Percentiles rank a stretch among this genome's conserved stretches.
phyloP scores from a whole-genome alignment of 2,888 invertebrate species.

The Lasioglossum malachurum region DNA sequence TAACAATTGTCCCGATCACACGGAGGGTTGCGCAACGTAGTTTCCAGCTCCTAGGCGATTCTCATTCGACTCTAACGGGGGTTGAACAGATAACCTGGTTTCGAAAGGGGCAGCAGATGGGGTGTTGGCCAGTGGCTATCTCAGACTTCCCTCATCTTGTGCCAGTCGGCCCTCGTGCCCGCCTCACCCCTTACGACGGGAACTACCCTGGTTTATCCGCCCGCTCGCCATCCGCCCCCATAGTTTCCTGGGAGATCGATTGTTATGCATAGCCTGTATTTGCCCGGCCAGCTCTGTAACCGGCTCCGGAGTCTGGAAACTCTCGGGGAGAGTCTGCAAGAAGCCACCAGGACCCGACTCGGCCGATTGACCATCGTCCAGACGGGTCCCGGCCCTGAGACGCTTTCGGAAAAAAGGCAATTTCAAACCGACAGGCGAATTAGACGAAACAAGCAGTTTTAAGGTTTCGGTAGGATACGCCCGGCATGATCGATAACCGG shows the following conservation, averaged over 20 bases:
- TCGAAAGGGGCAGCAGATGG: constrained; percentile 79
- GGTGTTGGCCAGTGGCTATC: constrained; percentile 83
- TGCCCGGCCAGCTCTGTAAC: constrained; percentile 81
- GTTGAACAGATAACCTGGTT: constrained; percentile 74
- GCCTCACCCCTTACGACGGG: constrained; percentile 65
- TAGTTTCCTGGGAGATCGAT: constrained; percentile 85
- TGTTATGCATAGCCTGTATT: constrained; percentile 85
- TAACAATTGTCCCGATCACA: constrained; percentile 60
- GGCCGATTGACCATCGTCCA: constrained; percentile 72
- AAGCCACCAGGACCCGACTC: constrained; percentile 68
- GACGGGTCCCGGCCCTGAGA: constrained; percentile 71
- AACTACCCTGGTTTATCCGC: constrained; percentile 79
- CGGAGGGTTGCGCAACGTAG: constrained; percentile 66
- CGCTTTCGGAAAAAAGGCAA: constrained; percentile 80
- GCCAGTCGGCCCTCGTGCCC: constrained; percentile 71
- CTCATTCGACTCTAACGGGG: constrained; percentile 70
- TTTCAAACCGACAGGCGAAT: constrained; percentile 77
- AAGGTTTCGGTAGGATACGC: constrained; percentile 62
- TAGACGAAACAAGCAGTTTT: constrained; percentile 70
- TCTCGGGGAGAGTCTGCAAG: constrained; percentile 68
- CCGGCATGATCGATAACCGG: constrained; percentile 63
- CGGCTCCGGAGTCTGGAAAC: constrained; percentile 72
- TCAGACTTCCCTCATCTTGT: constrained; percentile 81
- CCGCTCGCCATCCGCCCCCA: constrained; percentile 83
- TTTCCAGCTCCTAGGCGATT: constrained; percentile 61